These are phyloP conservation scores for Drosophila bocki DNA, from an alignment of 1,140 invertebrate species.

Conservation along the genomic window DNA sequence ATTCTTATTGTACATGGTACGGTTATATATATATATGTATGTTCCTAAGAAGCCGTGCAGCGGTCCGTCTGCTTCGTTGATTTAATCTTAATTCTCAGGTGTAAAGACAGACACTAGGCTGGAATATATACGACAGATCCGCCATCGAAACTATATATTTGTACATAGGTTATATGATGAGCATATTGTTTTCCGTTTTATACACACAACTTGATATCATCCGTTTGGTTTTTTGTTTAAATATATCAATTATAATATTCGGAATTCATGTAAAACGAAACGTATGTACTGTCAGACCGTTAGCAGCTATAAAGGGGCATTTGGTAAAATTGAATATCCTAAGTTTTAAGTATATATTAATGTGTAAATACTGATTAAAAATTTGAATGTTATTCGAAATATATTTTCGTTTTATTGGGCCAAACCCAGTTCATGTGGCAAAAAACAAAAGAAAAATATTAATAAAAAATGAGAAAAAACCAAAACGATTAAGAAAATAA, in stretches of 20 bases:
- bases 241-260: slow-evolving; percentile 17
- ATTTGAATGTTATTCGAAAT: slow-evolving; percentile 18
- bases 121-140: slow-evolving; percentile 17
- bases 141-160: slow-evolving; percentile 17
- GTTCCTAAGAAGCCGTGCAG: slow-evolving; percentile 22
- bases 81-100: slow-evolving; percentile 22
- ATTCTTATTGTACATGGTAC: slow-evolving; percentile 23
- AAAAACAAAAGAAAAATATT: not conserved
- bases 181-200: slow-evolving; percentile 1
- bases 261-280: not conserved
- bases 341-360: slow-evolving; percentile 22
- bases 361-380: slow-evolving; percentile 21
- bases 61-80: slow-evolving; percentile 20
- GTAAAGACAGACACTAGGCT: slow-evolving; percentile 16
- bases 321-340: slow-evolving; percentile 21
- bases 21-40: slow-evolving; percentile 23
- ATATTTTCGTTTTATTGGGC: slow-evolving; percentile 16
- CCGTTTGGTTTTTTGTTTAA: not conserved
- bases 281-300: slow-evolving; percentile 17
- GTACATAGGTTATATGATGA: slow-evolving; percentile 14
- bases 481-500: slow-evolving; percentile 2
- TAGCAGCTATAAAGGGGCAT: slow-evolving; percentile 15
- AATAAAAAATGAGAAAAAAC: not conserved
- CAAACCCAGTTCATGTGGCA: slow-evolving; percentile 5
- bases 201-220: slow-evolving; percentile 13